Evolutionary conservation across 1,140 invertebrate genomes (phyloP).

Genomic region (Cydia strobilella): DNA sequence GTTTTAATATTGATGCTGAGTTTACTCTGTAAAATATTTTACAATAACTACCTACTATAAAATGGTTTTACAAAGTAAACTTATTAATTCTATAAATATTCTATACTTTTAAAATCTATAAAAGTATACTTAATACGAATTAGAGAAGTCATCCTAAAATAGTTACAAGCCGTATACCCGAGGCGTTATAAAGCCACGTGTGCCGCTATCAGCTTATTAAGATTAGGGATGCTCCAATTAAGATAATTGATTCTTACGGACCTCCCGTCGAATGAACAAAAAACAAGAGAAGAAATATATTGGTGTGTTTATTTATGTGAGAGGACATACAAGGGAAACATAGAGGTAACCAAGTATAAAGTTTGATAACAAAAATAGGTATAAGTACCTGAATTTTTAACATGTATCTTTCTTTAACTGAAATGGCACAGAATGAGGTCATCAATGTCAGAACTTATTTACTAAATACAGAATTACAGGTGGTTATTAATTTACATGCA

Average conservation of each 20-base stretch:
- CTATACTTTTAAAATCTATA: too few relatives aligned
- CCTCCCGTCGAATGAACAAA: slow-evolving; percentile 3
- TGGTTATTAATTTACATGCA: too few relatives aligned
- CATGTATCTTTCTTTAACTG: too few relatives aligned
- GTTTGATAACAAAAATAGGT: too few relatives aligned
- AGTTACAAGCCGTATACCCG: neutral
- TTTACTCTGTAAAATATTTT: too few relatives aligned
- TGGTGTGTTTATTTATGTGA: neutral
- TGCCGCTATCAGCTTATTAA: slow-evolving; percentile 16
- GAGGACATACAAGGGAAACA: neutral
- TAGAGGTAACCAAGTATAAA: neutral
- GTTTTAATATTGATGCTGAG: too few relatives aligned
- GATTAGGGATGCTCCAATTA: slow-evolving; percentile 16
- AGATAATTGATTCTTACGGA: slow-evolving; percentile 11
- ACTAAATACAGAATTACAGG: too few relatives aligned
- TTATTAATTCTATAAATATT: too few relatives aligned
- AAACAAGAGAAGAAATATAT: slow-evolving; percentile 2
- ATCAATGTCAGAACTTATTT: too few relatives aligned
- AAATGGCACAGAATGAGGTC: neutral
- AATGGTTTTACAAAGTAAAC: too few relatives aligned
- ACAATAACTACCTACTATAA: too few relatives aligned
- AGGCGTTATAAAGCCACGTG: slow-evolving; percentile 12
- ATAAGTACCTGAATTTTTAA: neutral
- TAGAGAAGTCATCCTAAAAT: neutral
- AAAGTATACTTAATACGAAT: neutral